Conservation (phyloP, 1,140 invertebrate species). For the Platyscapa corneri region DNA sequence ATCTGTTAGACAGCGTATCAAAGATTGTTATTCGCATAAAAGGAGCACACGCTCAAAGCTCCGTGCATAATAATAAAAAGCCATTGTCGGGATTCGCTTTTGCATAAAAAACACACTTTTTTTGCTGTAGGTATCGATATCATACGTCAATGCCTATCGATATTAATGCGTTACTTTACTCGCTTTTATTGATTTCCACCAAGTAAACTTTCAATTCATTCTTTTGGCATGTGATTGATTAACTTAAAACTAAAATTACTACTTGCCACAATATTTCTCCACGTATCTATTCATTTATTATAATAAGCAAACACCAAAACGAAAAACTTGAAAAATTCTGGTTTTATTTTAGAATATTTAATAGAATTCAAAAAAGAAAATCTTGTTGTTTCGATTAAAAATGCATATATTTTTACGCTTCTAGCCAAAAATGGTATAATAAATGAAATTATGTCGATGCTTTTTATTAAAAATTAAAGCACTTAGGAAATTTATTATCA, state of each 20-base stretch:
- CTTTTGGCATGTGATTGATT: not conserved
- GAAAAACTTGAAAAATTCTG: not conserved
- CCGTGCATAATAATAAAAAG: not conserved
- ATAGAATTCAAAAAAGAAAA: not conserved
- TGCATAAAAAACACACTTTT: not conserved
- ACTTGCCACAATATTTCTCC: not conserved
- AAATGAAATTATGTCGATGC: too few relatives aligned
- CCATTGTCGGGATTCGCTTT: not conserved
- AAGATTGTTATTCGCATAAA: not conserved
- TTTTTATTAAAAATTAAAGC: too few relatives aligned
- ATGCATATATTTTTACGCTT: too few relatives aligned
- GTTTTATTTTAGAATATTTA: not conserved
- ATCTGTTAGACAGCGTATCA: not conserved
- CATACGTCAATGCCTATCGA: not conserved
- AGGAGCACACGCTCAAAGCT: not conserved
- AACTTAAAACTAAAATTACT: not conserved
- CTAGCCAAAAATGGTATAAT: too few relatives aligned
- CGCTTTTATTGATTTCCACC: not conserved
- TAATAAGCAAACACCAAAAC: not conserved
- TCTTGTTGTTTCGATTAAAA: too few relatives aligned
- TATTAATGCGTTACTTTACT: not conserved
- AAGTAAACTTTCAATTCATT: not conserved
- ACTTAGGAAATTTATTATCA: too few relatives aligned
- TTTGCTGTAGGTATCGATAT: not conserved
- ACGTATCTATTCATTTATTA: not conserved